Evolutionary conservation across 2,888 invertebrate species (phyloP), one percentile per base, ranked within the genome.

Genomic region (Hyposoter didymator): DNA sequence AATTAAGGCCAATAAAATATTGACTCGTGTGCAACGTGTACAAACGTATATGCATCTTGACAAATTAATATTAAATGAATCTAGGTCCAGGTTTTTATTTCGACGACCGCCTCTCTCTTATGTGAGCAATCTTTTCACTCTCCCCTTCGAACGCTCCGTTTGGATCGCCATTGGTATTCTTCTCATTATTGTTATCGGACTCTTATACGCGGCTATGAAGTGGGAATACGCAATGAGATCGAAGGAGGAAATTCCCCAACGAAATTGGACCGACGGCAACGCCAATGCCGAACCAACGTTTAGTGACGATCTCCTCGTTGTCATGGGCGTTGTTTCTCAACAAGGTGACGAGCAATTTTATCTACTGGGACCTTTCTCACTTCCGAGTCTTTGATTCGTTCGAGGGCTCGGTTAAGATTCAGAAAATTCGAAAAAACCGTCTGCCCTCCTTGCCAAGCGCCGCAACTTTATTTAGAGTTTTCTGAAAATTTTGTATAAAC

Each of bases 51-150:
- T 45, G 7, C 45, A 28, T 52, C 39, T 78, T 64, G 69, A 82
- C 55, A 55, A 80, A 79, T 83, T 35, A 78, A 78, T 80, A 76
- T 67, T 49, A 64, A 59, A 87, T 52, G 52, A 66, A 78, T 80
- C 2, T 82, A 92, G 92, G 5, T 86, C 96, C 0, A 96, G 96
- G 89, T 96, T 97, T 91, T 95, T 97, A 28, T 97, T 97, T 91
- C 95, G 96, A 73, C 96, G 96, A 91, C 97, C 97, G 1, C 96
- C 97, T 90, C 91, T 97, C 6, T 96, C 97, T 0, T 96, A 96
- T 86, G 96, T 97, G 59, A 96, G 95, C 87, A 97, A 97, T 90
- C 95, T 97, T 66, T 97, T 96, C 90, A 92, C 95, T 1, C 93
- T 97, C 39, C 97, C 97, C 0, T 97, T 97, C 90, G 95, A 95